Base-by-base conservation (phyloP, 23 tunicate species). In the Corella eumyota region DNA sequence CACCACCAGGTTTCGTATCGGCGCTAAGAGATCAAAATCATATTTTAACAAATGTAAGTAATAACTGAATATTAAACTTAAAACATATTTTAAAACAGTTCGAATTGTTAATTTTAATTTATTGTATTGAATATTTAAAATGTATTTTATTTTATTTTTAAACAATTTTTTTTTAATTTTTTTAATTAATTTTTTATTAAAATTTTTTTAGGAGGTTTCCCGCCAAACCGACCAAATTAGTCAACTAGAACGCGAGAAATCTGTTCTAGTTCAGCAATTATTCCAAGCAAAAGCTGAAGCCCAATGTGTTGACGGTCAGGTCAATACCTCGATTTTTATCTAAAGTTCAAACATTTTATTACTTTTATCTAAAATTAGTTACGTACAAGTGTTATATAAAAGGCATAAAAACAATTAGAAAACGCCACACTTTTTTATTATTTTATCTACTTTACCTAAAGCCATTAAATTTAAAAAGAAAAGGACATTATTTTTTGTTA, bases 161-260 rank as follows among this genome's bases (percentile, higher is more conserved):
- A 40, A 11, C 48, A 15, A 40, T 40, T 40, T 27, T 51, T 7
- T 9, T 51, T 51, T 19, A 51, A n/a, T n/a, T n/a, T n/a, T n/a
- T n/a, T n/a, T n/a, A n/a, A n/a, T n/a, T n/a, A n/a, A n/a, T n/a
- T n/a, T n/a, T n/a, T n/a, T n/a, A n/a, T 3, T 2, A 21, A 2
- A 28, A 29, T 53, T 24, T 76, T 11, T 67, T 30, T 47, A 81
- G 90, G 79, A 81, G 38, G 69, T 81, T 30, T 29, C 79, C 25
- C 40, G 21, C 3, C 67, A 81, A 38, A 40, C 68, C 30, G 71
- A 60, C 19, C 57, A 64, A 66, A 72, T 81, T 33, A 5, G 47
- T 20, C 90, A 81, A 68, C 76, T 83, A 3, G 76, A 83, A 40
- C 57, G 66, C 33, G 92, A 83, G 40, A 83, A 83, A 33, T 50